Percentiles rank a stretch among this genome's conserved stretches.
These are phyloP conservation scores for Ceriagrion tenellum DNA, from an alignment of 2,888 invertebrate genomes.

Conservation along the genomic window DNA sequence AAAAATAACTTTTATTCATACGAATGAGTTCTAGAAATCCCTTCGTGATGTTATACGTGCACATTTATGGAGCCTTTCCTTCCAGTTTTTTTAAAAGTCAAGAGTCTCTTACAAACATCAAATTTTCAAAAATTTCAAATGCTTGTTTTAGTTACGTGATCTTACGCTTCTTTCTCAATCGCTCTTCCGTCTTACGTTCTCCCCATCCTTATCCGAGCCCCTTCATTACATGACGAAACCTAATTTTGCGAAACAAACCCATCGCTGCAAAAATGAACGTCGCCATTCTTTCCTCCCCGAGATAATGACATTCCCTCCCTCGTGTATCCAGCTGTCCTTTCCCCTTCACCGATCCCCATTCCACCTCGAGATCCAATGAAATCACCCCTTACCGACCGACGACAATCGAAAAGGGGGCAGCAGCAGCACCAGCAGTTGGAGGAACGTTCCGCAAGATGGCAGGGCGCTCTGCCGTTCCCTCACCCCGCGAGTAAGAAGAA, in stretches of 20 bases:
- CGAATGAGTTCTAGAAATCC: too few species aligned
- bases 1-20: too few species aligned
- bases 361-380: not conserved
- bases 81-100: too few species aligned
- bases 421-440: conserved; percentile 18
- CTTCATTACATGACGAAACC: not conserved
- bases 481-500: not conserved
- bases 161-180: too few species aligned
- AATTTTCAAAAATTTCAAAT: too few species aligned
- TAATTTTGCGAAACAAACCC: not conserved
- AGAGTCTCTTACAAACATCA: too few species aligned
- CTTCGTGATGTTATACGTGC: too few species aligned
- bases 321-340: not conserved
- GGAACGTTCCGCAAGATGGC: conserved; percentile 55
- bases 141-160: too few species aligned
- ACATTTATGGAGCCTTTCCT: too few species aligned
- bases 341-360: too few species aligned
- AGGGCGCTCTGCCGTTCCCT: conserved; percentile 36
- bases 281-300: not conserved
- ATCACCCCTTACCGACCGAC: not conserved
- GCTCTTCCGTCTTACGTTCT: too few species aligned
- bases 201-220: too few species aligned
- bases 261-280: not conserved
- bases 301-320: not conserved
- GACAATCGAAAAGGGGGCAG: not conserved